Conservation (phyloP, 2,113 vertebrate genomes). For the Ammospiza caudacuta region DNA sequence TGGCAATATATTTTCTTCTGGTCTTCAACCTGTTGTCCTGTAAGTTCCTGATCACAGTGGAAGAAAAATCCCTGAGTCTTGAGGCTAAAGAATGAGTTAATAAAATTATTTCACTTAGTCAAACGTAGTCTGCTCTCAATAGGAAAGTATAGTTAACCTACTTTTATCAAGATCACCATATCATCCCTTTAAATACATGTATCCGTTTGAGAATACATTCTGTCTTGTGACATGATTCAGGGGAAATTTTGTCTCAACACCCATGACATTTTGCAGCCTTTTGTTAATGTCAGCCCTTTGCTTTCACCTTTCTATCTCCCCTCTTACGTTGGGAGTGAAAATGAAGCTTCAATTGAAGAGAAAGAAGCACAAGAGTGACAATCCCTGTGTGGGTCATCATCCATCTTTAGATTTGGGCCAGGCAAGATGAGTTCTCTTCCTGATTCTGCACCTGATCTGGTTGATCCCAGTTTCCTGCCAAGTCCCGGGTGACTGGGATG, state of each 20-base stretch:
- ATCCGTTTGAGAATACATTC: background rate
- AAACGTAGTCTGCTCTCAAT: background rate
- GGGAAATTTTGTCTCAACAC: background rate
- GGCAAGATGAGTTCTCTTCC: background rate
- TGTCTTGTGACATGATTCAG: background rate
- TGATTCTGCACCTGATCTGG: background rate
- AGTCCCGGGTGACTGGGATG: background rate
- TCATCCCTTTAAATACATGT: background rate
- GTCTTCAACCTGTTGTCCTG: background rate
- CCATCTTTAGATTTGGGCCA: background rate
- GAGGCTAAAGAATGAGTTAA: background rate
- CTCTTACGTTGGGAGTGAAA: background rate
- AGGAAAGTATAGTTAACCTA: background rate
- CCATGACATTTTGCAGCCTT: background rate
- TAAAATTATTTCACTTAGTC: background rate
- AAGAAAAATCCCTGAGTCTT: background rate
- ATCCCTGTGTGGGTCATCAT: accelerated
- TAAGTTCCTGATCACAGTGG: background rate
- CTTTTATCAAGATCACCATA: background rate
- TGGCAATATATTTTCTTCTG: background rate
- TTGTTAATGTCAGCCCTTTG: background rate
- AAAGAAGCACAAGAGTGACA: background rate
- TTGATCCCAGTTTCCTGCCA: background rate
- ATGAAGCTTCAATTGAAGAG: background rate
- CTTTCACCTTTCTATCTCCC: background rate